Evolutionary conservation across 2,888 invertebrate species (phyloP).

Genomic region (Caenorhabditis auriculariae): DNA sequence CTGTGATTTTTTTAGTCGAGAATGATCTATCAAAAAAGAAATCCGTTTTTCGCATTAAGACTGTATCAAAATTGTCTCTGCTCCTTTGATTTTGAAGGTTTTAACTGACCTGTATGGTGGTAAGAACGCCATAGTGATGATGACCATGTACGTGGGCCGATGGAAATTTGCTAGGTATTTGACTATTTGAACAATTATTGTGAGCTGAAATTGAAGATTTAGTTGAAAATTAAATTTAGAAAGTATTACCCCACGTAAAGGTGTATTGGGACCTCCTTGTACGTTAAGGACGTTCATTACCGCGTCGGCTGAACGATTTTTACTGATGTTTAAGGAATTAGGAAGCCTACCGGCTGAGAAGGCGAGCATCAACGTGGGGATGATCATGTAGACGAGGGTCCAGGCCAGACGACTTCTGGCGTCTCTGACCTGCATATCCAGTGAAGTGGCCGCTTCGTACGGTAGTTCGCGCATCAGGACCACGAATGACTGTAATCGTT

Average conservation of each 20-base stretch:
- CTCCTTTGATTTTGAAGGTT: neutral
- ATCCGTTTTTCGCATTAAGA: too few relatives aligned
- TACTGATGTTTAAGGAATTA: neutral
- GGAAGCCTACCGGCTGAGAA: too few relatives aligned
- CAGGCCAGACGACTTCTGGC: conserved; percentile 39
- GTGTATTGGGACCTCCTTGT: conserved; percentile 6
- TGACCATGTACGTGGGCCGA: conserved; percentile 33
- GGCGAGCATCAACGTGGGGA: conserved; percentile 31
- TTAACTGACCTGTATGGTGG: conserved; percentile 32
- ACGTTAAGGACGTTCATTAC: conserved; percentile 24
- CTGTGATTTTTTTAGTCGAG: too few relatives aligned
- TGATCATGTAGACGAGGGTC: conserved; percentile 24
- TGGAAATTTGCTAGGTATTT: conserved; percentile 32
- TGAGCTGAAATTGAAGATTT: conserved; percentile 7
- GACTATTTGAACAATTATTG: conserved; percentile 15
- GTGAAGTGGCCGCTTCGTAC: conserved; percentile 29
- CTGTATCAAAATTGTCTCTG: too few relatives aligned
- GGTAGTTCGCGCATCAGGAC: conserved; percentile 29
- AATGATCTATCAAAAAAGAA: too few relatives aligned
- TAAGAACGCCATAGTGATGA: conserved; percentile 34
- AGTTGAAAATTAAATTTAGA: too few relatives aligned
- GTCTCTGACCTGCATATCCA: conserved; percentile 41
- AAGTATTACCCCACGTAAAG: too few relatives aligned
- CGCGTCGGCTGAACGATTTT: conserved; percentile 2
- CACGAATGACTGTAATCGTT: conserved; percentile 23